Percentiles rank a stretch among this genome's conserved stretches.
Evolutionary conservation across 2,888 invertebrate species (phyloP).

Genomic region (Idaea biselata): DNA sequence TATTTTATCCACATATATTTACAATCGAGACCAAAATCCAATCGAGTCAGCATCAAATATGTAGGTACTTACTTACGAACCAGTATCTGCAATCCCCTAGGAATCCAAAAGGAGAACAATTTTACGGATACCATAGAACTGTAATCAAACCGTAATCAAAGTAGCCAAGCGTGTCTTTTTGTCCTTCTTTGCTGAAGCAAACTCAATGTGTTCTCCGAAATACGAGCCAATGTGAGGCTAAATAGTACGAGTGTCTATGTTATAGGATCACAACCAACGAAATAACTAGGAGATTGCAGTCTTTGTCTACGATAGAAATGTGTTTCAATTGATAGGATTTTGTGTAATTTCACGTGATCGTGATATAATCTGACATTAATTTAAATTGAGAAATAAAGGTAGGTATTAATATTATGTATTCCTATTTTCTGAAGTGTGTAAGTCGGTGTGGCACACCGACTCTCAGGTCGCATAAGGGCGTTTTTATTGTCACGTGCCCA

Average conservation of each 20-base stretch:
- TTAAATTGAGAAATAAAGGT: too few relatives aligned
- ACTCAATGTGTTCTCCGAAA: slow-evolving; percentile 18
- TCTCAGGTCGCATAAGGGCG: too few relatives aligned
- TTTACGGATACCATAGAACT: slow-evolving; percentile 24
- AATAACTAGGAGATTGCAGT: too few relatives aligned
- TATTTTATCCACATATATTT: not conserved
- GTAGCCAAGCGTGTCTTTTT: slow-evolving; percentile 26
- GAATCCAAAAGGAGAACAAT: slow-evolving; percentile 22
- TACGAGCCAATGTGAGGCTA: slow-evolving; percentile 17
- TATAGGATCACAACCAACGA: too few relatives aligned
- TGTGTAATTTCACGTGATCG: too few relatives aligned
- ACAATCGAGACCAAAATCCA: slow-evolving; percentile 6
- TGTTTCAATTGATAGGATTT: too few relatives aligned
- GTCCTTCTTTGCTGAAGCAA: slow-evolving; percentile 23
- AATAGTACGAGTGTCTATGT: slow-evolving; percentile 8
- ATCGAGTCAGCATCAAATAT: slow-evolving; percentile 11
- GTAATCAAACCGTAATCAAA: slow-evolving; percentile 32
- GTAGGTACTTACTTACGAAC: slow-evolving; percentile 5
- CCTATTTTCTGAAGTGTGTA: too few relatives aligned
- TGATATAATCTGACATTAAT: too few relatives aligned
- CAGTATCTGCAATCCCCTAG: slow-evolving; percentile 4
- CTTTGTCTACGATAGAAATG: too few relatives aligned
- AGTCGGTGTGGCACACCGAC: too few relatives aligned
- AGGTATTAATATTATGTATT: too few relatives aligned
- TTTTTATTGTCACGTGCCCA: too few relatives aligned